phyloP scores from a whole-genome alignment of 2,113 vertebrate species.

The Albula goreensis region DNA sequence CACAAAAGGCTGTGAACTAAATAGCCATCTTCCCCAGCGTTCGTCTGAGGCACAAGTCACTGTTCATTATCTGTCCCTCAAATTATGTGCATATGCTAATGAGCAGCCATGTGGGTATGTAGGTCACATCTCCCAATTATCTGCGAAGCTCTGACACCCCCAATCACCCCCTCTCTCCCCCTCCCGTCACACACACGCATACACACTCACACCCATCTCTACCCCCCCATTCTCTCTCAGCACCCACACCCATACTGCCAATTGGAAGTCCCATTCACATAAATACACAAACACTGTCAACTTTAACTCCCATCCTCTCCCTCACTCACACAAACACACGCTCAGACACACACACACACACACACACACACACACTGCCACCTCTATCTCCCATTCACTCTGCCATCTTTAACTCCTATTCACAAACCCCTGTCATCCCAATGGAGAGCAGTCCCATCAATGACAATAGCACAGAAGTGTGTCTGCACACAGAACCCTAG shows the following conservation, averaged over 20 bases:
- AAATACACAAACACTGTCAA: no score
- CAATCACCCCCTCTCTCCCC: background rate
- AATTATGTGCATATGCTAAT: constrained; percentile 60
- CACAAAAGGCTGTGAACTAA: constrained; percentile 35
- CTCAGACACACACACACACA: no score
- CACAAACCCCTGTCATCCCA: no score
- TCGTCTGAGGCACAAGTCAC: constrained; percentile 15
- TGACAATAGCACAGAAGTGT: no score
- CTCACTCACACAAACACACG: no score
- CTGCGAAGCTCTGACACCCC: background rate
- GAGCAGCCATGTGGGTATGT: constrained; percentile 67
- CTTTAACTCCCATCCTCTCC: no score
- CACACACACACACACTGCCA: no score
- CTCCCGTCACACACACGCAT: background rate
- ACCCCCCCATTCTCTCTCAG: background rate
- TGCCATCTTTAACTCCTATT: no score
- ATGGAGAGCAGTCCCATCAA: no score
- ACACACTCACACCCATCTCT: background rate
- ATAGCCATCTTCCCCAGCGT: constrained; percentile 17
- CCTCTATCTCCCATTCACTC: no score
- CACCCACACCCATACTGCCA: background rate
- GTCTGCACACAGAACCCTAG: no score
- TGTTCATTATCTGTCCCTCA: constrained; percentile 12
- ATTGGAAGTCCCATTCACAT: no score
- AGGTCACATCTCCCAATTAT: constrained; percentile 70